phyloP scores from a whole-genome alignment of 2,888 invertebrate species.

The Pyrochroa serraticornis region DNA sequence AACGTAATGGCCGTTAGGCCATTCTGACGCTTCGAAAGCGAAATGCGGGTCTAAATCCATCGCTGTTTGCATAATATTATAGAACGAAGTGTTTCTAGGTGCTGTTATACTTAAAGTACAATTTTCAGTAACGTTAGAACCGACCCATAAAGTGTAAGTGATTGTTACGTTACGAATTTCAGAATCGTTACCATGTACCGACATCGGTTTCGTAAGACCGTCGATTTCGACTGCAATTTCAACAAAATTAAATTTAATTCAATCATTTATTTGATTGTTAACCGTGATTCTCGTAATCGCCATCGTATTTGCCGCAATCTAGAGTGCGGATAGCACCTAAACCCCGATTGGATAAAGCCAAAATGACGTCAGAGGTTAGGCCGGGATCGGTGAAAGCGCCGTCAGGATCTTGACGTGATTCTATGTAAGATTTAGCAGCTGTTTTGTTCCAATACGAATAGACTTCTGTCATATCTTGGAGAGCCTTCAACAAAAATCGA shows the following conservation, averaged over 20 bases:
- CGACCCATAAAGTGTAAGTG: constrained; percentile 88
- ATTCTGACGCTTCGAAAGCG: constrained; percentile 73
- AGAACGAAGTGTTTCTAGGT: constrained; percentile 72
- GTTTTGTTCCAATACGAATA: constrained; percentile 78
- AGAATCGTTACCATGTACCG: constrained; percentile 61
- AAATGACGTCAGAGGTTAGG: constrained; percentile 77
- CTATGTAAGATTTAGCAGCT: constrained; percentile 76
- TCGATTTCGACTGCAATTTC: constrained; percentile 53
- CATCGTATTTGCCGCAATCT: constrained; percentile 59
- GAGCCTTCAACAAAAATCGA: constrained; percentile 61
- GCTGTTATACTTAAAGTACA: constrained; percentile 78
- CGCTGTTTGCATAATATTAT: constrained; percentile 76
- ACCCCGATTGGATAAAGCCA: constrained; percentile 75
- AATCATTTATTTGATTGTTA: neutral
- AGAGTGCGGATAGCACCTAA: constrained; percentile 69
- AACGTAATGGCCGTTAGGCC: constrained; percentile 92
- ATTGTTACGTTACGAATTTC: constrained; percentile 76
- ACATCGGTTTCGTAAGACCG: constrained; percentile 51
- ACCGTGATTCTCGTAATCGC: constrained; percentile 60
- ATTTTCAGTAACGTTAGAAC: constrained; percentile 82
- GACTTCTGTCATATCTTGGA: constrained; percentile 77
- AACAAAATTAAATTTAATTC: neutral
- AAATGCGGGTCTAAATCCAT: constrained; percentile 76
- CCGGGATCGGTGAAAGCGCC: constrained; percentile 83
- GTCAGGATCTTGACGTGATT: constrained; percentile 73